These are phyloP conservation scores for Oscheius sp. DNA, from an alignment of 2,888 invertebrate species.

Conservation along the genomic window DNA sequence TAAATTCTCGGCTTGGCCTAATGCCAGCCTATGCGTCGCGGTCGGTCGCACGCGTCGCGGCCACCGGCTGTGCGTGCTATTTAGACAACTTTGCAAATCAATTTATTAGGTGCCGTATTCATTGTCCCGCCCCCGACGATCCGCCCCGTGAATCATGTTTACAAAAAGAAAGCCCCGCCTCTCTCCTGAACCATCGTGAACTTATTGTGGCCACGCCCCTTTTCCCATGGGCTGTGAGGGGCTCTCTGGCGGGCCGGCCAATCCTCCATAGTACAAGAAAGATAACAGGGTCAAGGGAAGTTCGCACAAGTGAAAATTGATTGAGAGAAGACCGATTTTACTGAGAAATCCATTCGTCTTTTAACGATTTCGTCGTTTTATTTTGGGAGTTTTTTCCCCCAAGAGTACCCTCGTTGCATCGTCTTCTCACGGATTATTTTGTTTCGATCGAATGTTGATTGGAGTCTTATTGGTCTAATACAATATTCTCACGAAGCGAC, in stretches of 20 bases:
- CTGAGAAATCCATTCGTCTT: too few relatives aligned
- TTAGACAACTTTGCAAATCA: slow-evolving; percentile 38
- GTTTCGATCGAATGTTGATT: too few relatives aligned
- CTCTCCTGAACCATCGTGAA: background rate
- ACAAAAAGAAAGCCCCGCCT: slow-evolving; percentile 20
- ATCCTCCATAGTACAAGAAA: background rate
- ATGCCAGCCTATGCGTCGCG: slow-evolving; percentile 23
- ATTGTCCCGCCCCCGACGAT: slow-evolving; percentile 11
- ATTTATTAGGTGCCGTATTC: slow-evolving; percentile 33
- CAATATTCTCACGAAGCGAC: too few relatives aligned
- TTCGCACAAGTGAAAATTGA: background rate
- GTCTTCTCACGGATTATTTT: too few relatives aligned
- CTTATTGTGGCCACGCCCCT: slow-evolving; percentile 7
- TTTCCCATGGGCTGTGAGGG: slow-evolving; percentile 8
- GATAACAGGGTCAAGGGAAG: slow-evolving; percentile 12
- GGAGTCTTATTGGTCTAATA: too few relatives aligned
- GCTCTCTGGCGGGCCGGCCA: background rate
- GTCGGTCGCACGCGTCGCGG: slow-evolving; percentile 29
- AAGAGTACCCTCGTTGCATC: too few relatives aligned
- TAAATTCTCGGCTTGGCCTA: slow-evolving; percentile 13
- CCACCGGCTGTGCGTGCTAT: slow-evolving; percentile 34
- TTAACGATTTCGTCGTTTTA: too few relatives aligned
- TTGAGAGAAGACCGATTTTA: too few relatives aligned
- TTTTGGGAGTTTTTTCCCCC: too few relatives aligned
- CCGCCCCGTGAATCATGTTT: background rate